Conservation (phyloP, 2,113 vertebrate genomes). For the Formicarius rufipectus region DNA sequence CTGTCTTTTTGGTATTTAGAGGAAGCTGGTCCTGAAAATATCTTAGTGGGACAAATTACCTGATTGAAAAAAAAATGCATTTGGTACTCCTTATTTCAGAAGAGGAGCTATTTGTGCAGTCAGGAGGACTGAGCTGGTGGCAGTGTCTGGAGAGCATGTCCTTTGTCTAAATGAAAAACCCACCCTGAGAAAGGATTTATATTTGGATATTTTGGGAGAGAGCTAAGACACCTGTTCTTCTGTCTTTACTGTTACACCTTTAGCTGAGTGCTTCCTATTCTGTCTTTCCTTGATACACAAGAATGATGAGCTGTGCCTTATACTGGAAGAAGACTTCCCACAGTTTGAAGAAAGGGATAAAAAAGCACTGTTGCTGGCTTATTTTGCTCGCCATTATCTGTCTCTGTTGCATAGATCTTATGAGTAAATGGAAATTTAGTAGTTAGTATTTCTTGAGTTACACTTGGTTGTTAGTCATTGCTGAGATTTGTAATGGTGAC, state of each 20-base stretch:
- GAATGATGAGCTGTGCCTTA: background rate
- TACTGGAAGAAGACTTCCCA: background rate
- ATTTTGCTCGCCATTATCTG: background rate
- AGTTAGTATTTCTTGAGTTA: background rate
- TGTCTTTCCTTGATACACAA: background rate
- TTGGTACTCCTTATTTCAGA: background rate
- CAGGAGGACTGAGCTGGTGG: background rate
- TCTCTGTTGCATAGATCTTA: background rate
- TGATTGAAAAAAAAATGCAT: background rate
- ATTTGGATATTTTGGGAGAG: background rate
- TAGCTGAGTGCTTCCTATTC: background rate
- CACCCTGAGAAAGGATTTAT: background rate
- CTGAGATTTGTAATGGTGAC: background rate
- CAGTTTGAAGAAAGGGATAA: background rate
- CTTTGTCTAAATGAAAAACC: background rate
- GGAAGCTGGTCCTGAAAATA: background rate
- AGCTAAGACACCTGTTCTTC: background rate
- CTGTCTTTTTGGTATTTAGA: background rate
- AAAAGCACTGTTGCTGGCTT: background rate
- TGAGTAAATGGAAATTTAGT: background rate
- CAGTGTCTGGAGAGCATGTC: background rate
- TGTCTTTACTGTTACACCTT: background rate
- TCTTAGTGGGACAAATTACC: background rate
- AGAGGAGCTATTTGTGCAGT: background rate
- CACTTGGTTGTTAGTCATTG: background rate